Evolutionary conservation across 2,797 vertebrate species (phyloP).

Genomic region (Tragelaphus oryx): DNA sequence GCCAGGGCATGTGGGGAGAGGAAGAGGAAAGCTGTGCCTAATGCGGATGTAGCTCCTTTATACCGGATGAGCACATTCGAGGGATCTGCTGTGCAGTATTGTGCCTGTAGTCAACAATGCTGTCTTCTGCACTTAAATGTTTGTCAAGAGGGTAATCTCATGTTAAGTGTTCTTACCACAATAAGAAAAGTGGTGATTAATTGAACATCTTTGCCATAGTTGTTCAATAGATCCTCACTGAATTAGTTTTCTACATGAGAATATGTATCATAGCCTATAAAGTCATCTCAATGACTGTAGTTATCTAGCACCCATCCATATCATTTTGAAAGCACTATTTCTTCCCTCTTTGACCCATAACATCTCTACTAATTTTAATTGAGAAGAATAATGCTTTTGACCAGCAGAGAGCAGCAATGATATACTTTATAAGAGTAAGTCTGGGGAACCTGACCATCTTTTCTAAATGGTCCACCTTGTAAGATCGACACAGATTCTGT

Average conservation of each 20-base stretch:
- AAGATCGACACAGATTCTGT: not conserved
- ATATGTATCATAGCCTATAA: not conserved
- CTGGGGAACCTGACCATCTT: conserved; percentile 46
- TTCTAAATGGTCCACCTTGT: not conserved
- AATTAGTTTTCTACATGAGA: not conserved
- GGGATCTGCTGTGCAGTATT: too few species aligned
- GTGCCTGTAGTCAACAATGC: not conserved
- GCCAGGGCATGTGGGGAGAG: not conserved
- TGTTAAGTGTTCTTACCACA: not conserved
- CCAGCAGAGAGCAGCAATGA: conserved; percentile 87
- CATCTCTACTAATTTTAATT: conserved; percentile 11
- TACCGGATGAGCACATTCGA: not conserved
- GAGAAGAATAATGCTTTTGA: conserved; percentile 72
- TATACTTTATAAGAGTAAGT: conserved; percentile 57
- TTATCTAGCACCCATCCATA: not conserved
- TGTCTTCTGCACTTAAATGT: not conserved
- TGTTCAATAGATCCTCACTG: not conserved
- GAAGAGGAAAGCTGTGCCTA: not conserved
- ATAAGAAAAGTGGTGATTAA: not conserved
- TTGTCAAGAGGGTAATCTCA: not conserved
- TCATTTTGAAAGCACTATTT: not conserved
- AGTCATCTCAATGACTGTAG: not conserved
- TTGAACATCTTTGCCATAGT: not conserved
- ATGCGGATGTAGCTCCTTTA: not conserved
- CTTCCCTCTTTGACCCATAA: not conserved